These are phyloP conservation scores for Eristalinus sepulchralis DNA, from an alignment of 2,888 invertebrate genomes.

Conservation along the genomic window DNA sequence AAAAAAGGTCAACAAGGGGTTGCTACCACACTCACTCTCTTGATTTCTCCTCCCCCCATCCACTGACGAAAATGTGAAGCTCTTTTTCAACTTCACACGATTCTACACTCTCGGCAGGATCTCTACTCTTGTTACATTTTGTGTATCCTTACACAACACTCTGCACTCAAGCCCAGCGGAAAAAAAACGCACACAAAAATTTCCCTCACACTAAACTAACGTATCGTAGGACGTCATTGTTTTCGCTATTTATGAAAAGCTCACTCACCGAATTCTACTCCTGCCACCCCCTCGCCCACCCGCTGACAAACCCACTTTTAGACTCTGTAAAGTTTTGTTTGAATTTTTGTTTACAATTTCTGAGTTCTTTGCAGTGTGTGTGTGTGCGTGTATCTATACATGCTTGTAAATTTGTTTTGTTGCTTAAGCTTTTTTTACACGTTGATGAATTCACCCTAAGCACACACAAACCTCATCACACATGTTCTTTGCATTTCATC, in stretches of 20 bases:
- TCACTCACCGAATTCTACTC: neutral
- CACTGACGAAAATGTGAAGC: neutral
- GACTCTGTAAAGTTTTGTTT: slow-evolving; percentile 19
- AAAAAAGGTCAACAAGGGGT: slow-evolving; percentile 39
- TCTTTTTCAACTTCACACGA: neutral
- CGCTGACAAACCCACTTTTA: neutral
- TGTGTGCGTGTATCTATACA: neutral
- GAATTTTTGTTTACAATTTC: slow-evolving; percentile 48
- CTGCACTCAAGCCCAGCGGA: neutral
- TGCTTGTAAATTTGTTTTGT: neutral
- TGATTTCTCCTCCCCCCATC: slow-evolving; percentile 13
- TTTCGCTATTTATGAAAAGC: slow-evolving; percentile 35
- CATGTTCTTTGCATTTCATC: neutral
- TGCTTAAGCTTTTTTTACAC: slow-evolving; percentile 32
- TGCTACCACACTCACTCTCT: neutral
- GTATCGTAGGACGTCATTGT: slow-evolving; percentile 19
- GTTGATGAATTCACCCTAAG: slow-evolving; percentile 16
- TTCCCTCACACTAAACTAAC: neutral
- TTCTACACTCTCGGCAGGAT: neutral
- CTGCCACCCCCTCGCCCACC: too few relatives aligned
- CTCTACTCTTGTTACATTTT: slow-evolving; percentile 4
- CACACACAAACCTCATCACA: neutral
- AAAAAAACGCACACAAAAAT: neutral
- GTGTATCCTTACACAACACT: slow-evolving; percentile 8
- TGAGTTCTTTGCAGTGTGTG: neutral